phyloP scores from a whole-genome alignment of 2,797 vertebrate genomes.

The Sebastes vulpes region DNA sequence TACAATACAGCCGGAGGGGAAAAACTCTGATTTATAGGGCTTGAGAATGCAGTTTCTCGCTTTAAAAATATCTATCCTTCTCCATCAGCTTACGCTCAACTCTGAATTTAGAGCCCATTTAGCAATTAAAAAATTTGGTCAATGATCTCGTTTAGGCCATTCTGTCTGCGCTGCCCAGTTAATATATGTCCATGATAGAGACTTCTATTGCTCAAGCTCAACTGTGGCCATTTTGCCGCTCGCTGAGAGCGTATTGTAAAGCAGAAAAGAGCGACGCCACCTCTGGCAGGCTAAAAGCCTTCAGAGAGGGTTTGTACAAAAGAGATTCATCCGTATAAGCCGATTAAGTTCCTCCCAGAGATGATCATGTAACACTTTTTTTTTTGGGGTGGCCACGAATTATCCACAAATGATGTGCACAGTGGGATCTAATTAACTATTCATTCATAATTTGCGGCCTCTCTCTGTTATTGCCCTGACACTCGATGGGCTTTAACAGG shows the following conservation, averaged over 20 bases:
- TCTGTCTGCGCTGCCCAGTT: slow-evolving; percentile 3
- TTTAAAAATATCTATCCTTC: slow-evolving; percentile 53
- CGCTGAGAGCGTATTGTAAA: slow-evolving; percentile 22
- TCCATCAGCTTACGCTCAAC: slow-evolving; percentile 31
- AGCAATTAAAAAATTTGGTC: slow-evolving; percentile 44
- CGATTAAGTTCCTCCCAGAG: slow-evolving; percentile 54
- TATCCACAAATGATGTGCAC: slow-evolving; percentile 53
- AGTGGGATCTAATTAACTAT: slow-evolving; percentile 58
- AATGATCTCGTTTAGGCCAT: slow-evolving; percentile 29
- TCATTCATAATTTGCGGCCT: slow-evolving; percentile 46
- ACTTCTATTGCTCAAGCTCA: background rate
- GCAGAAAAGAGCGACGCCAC: slow-evolving; percentile 19
- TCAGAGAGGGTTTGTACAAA: slow-evolving; percentile 30
- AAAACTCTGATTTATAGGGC: slow-evolving; percentile 57
- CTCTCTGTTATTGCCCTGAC: slow-evolving; percentile 1
- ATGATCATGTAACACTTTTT: slow-evolving; percentile 58
- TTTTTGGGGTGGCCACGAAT: slow-evolving; percentile 48
- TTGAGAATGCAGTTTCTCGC: slow-evolving; percentile 39
- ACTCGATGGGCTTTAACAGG: slow-evolving; percentile 11
- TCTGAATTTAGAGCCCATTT: slow-evolving; percentile 57
- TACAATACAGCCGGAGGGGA: slow-evolving; percentile 35
- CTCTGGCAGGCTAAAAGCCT: slow-evolving; percentile 47
- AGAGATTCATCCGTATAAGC: slow-evolving; percentile 53
- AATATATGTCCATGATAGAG: slow-evolving; percentile 21
- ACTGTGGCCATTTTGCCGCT: slow-evolving; percentile 2